Evolutionary conservation across 2,888 invertebrate species (phyloP).

Genomic region (Drosophila anomalata): DNA sequence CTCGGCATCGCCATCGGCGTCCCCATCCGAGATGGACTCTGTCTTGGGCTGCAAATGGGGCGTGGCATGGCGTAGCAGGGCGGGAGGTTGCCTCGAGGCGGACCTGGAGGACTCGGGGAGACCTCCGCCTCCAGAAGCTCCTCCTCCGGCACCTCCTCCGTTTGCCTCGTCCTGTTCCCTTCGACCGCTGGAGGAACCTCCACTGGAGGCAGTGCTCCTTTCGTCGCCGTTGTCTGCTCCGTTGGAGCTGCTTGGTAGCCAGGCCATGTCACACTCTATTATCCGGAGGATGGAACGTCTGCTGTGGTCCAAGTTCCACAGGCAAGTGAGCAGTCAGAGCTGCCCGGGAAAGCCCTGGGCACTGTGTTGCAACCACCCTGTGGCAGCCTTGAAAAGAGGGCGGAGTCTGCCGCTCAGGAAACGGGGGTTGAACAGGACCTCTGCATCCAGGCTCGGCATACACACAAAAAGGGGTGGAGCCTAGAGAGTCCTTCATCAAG

Average conservation of each 20-base stretch:
- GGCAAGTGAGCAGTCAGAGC: constrained; percentile 9
- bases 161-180: constrained; percentile 32
- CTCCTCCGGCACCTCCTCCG: background rate
- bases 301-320: background rate
- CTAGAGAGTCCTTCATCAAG: background rate
- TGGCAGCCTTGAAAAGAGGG: background rate
- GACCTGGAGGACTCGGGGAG: background rate
- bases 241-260: constrained; percentile 66
- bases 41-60: constrained; percentile 75
- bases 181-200: constrained; percentile 43
- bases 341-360: background rate
- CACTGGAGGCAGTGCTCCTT: constrained; percentile 68
- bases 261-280: constrained; percentile 52
- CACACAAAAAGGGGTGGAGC: constrained; percentile 4
- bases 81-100: constrained; percentile 35
- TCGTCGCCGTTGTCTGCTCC: constrained; percentile 66
- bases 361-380: constrained; percentile 3
- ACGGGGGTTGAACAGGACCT: background rate
- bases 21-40: constrained; percentile 79
- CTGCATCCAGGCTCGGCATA: background rate
- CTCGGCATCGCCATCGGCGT: constrained; percentile 75
- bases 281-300: background rate
- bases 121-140: background rate
- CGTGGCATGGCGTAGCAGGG: constrained; percentile 54
- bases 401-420: background rate